Percentiles rank a stretch among this genome's conserved stretches.
These are phyloP conservation scores for Gallinago nigripennis DNA, from an alignment of 2,797 vertebrate species.

Conservation along the genomic window DNA sequence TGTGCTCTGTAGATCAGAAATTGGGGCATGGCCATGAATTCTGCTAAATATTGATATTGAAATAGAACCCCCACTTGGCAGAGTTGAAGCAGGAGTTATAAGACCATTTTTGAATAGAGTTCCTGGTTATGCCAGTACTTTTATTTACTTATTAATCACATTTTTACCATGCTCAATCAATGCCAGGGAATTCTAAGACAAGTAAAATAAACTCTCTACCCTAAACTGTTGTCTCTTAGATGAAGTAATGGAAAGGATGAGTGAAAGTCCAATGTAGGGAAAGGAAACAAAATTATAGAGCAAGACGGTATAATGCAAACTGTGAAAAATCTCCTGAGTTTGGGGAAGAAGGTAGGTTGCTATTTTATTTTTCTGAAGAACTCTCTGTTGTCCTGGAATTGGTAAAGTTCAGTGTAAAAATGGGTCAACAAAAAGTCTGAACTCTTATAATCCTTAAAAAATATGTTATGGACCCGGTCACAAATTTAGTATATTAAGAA, in stretches of 20 bases:
- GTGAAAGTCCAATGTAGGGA: neutral
- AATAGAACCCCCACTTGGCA: neutral
- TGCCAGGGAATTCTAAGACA: neutral
- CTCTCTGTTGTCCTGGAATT: neutral
- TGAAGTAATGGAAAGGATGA: slow-evolving; percentile 11
- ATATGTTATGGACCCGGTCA: neutral
- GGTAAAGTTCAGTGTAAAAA: neutral
- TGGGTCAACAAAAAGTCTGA: neutral
- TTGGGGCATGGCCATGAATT: neutral
- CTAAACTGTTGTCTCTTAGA: neutral
- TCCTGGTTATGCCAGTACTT: neutral
- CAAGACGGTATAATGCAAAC: neutral
- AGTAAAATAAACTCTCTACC: neutral
- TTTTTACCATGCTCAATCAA: neutral
- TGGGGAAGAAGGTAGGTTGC: neutral
- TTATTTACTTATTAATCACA: slow-evolving; percentile 10
- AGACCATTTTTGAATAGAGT: neutral
- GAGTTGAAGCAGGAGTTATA: neutral
- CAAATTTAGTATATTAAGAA: neutral
- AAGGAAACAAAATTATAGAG: neutral
- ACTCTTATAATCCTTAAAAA: neutral
- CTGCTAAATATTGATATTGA: neutral
- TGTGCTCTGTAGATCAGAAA: neutral
- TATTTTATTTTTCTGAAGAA: neutral
- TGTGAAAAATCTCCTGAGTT: neutral